Evolutionary conservation across 2,888 invertebrate species (phyloP), one percentile per base, ranked within the genome.

Genomic region (Sphaerophoria rueppellii): DNA sequence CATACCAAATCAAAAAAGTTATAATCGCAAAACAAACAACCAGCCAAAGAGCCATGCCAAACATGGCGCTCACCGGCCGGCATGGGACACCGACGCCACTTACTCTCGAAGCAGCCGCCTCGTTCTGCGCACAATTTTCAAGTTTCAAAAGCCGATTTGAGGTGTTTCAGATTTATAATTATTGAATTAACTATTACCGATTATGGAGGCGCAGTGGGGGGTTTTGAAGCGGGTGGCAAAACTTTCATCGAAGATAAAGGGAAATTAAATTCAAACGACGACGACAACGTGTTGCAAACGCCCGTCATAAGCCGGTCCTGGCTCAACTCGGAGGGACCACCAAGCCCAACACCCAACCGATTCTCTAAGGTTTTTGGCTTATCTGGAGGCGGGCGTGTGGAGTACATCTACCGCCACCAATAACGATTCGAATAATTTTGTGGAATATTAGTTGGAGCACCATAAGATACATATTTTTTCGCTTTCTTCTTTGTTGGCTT

Each of bases 101-200:
- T 24, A 24, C 24, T 24, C 24, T 24, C 2, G 24, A 1, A 24
- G 24, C 24, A 24, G 24, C 40, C 40, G 40, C 43, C 2, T 11
- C 40, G 9, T 6, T 11, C 43, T 12, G 0, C 43, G 11, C 9
- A 43, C 43, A 43, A 43, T 24, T 24, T 24, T 24, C 24, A 24
- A 24, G 24, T 24, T 24, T 24, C 11, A 34, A 48, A 48, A 65
- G 50, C 37, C 50, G 58, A 48, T 63, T 67, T 40, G 32, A 71
- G 70, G 74, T 79, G 79, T 75, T 74, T 60, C 61, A 72, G 76
- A 81, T 81, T 76, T 85, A 81, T 81, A 85, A 85, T 85, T 85
- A 85, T 85, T 85, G 81, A 76, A 85, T 85, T 76, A 85, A 76
- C 81, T 77, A 73, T 77, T 70, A 72, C 81, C 77, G 81, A 85